These are phyloP conservation scores for Zaprionus camerounensis DNA, from an alignment of 1,140 invertebrate genomes.

Conservation along the genomic window DNA sequence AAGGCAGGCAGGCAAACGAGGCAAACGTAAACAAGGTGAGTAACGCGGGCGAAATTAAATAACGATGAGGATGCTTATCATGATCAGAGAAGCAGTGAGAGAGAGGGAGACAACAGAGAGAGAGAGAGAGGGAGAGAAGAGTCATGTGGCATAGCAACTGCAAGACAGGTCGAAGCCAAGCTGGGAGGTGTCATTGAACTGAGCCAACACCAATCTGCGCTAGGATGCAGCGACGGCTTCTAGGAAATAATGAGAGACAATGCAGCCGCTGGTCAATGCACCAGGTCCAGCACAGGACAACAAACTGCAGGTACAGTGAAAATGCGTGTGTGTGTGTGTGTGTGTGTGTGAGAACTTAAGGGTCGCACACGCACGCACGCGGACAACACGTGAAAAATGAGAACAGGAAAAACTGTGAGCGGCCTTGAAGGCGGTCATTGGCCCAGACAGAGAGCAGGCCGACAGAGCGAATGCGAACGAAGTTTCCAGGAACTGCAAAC, in stretches of 20 bases:
- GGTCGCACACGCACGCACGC: conserved; percentile 1
- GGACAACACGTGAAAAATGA: conserved; percentile 59
- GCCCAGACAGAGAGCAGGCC: conserved; percentile 31
- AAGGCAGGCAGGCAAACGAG: not conserved
- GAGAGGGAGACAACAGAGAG: too few relatives aligned
- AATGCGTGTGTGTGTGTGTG: not conserved
- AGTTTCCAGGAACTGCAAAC: conserved; percentile 68
- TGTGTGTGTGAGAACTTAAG: conserved; percentile 31
- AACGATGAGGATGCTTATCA: conserved; percentile 4
- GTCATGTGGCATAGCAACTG: conserved; percentile 15
- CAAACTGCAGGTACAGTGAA: conserved; percentile 10
- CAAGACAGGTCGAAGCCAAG: conserved; percentile 19
- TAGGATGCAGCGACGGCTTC: conserved; percentile 43
- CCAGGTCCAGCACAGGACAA: conserved; percentile 35
- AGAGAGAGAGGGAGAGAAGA: too few relatives aligned
- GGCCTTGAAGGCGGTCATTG: conserved; percentile 69
- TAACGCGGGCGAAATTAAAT: not conserved
- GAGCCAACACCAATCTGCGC: conserved; percentile 17
- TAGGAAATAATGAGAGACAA: conserved; percentile 57
- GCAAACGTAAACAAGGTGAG: conserved; percentile 25
- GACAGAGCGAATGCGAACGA: conserved; percentile 31
- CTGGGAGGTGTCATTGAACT: conserved; percentile 33
- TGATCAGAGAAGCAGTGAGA: not conserved
- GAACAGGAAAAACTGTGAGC: conserved; percentile 68
- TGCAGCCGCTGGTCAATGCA: conserved; percentile 55